Conservation (phyloP, 2,113 vertebrate genomes). For the Vulpes vulpes region DNA sequence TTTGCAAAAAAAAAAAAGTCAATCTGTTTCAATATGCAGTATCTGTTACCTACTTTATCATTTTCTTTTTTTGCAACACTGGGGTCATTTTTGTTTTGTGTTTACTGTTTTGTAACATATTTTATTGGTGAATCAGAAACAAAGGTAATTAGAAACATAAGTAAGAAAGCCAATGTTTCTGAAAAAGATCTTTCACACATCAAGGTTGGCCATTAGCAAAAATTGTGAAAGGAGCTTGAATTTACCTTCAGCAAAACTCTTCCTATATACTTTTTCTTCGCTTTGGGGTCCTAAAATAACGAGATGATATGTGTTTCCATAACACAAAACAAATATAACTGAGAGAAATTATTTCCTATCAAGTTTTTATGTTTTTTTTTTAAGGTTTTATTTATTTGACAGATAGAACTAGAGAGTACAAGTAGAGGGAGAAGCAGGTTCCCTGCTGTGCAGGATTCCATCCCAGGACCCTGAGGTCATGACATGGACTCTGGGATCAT, state of each 20-base stretch:
- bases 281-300: not conserved
- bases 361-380: not conserved
- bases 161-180: not conserved
- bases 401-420: too few species aligned
- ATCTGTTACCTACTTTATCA: not conserved
- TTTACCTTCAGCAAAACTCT: not conserved
- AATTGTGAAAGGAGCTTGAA: slow-evolving; percentile 39
- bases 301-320: not conserved
- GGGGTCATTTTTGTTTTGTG: not conserved
- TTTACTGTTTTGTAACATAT: not conserved
- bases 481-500: too few species aligned
- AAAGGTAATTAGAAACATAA: not conserved
- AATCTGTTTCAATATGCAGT: not conserved
- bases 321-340: slow-evolving; percentile 5
- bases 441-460: too few species aligned
- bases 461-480: too few species aligned
- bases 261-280: not conserved
- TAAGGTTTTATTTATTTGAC: too few species aligned
- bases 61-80: not conserved
- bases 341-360: slow-evolving; percentile 22
- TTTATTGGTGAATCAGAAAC: not conserved
- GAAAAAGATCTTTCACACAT: slow-evolving; percentile 13
- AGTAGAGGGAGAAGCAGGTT: too few species aligned
- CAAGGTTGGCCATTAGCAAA: not conserved
- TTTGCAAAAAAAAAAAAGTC: not conserved